These are phyloP conservation scores for Indicator indicator DNA, from an alignment of 2,113 vertebrate species.

Conservation along the genomic window DNA sequence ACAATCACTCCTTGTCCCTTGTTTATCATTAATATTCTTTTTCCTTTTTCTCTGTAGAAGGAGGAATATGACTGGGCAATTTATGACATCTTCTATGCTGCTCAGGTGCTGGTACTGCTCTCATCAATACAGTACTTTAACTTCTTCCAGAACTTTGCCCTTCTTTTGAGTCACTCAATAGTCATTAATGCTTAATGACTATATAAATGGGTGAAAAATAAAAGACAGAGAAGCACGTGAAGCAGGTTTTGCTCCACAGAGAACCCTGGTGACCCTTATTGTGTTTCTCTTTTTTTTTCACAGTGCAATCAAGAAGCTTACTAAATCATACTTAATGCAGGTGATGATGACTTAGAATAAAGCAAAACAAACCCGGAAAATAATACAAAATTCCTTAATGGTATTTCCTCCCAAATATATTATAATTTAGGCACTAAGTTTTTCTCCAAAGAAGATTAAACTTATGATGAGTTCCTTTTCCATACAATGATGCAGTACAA, in stretches of 20 bases:
- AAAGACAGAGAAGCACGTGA: not conserved
- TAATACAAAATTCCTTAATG: not conserved
- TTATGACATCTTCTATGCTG: not conserved
- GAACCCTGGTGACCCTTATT: conserved; percentile 12
- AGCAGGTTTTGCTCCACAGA: conserved; percentile 17
- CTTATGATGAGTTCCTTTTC: not conserved
- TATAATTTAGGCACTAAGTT: not conserved
- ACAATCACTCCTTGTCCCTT: not conserved
- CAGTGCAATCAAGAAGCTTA: not conserved
- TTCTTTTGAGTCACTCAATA: conserved; percentile 49
- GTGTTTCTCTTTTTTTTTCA: not conserved
- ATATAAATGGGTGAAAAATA: not conserved
- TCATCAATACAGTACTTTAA: conserved; percentile 40
- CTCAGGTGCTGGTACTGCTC: not conserved
- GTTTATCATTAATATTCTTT: not conserved
- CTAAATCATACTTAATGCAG: conserved; percentile 26
- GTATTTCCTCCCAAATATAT: not conserved
- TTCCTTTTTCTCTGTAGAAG: not conserved
- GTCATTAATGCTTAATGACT: conserved; percentile 47
- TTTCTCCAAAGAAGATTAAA: conserved; percentile 10
- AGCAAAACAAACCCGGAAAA: not conserved
- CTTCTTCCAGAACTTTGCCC: conserved; percentile 38
- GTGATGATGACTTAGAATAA: conserved; percentile 9
- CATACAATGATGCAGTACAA: not conserved
- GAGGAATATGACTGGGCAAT: not conserved